Base-by-base conservation (phyloP, 2,888 invertebrate genomes). In the Itoplectis maculator region DNA sequence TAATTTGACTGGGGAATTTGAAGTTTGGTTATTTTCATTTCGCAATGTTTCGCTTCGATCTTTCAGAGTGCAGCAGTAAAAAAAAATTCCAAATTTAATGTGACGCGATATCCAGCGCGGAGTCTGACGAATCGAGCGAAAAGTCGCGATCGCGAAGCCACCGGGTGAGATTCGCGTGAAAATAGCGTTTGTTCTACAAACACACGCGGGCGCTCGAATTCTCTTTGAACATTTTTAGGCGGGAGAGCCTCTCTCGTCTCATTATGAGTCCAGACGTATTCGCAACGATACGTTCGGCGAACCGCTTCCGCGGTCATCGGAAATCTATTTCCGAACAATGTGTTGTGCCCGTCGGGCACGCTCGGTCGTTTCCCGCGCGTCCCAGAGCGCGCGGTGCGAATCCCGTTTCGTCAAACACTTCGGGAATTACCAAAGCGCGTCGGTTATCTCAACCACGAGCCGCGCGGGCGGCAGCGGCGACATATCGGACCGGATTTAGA, bases 291-390 rank as follows among this genome's bases (percentile, higher is more conserved):
- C 23, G 20, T 56, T 70, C 40, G 8, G 35, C 56, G 65, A 73
- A 79, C 35, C n/a, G 70, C 23, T 56, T 65, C 18, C 37, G 49
- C 15, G 56, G 35, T 63, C 15, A 63, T 63, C 20, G 59, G 42
- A 54, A 37, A 49, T 49, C 56, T 66, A 49, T 81, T 76, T 76
- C 40, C 42, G 76, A 76, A 66, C 47, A 70, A 69, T 49, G 42
- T 68, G 49, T 68, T 68, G 13, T 73, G 49, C 49, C 13, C 11
- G 45, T 68, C 35, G n/a, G 68, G 66, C 73, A 68, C 68, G 73
- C 56, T 40, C 56, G 45, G 9, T 23, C 42, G 56, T 20, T 23
- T n/a, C n/a, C n/a, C 20, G 9, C 23, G 56, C 15, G 56, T 23
- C 56, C n/a, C n/a, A n/a, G 56, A 23, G 42, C 23, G 56, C n/a